phyloP scores from a whole-genome alignment of 2,888 invertebrate genomes.

The Pseudoips prasinana region DNA sequence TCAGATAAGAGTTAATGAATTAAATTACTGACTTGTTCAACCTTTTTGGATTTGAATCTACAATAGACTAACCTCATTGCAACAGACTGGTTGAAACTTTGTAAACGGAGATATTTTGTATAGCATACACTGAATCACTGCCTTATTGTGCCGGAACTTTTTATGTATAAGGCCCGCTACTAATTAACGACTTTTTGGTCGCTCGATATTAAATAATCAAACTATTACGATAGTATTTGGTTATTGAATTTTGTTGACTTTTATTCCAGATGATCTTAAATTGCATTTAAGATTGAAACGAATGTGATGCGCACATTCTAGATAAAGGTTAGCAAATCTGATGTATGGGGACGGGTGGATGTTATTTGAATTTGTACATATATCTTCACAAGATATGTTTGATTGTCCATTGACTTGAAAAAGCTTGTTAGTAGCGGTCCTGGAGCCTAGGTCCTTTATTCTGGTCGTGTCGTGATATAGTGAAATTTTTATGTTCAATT shows the following conservation, averaged over 20 bases:
- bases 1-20: constrained; percentile 75
- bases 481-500: constrained; percentile 65
- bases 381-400: constrained; percentile 17
- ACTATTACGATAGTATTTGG: constrained; percentile 28
- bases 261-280: constrained; percentile 31
- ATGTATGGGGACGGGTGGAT: constrained; percentile 18
- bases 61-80: constrained; percentile 77
- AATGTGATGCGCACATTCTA: constrained; percentile 28
- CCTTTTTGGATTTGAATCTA: constrained; percentile 81
- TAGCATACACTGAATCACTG: constrained; percentile 79
- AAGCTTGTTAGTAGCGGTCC: constrained; percentile 51
- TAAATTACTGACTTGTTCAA: constrained; percentile 73
- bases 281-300: constrained; percentile 31
- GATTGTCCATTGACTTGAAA: constrained; percentile 35
- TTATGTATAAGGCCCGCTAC: constrained; percentile 49
- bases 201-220: constrained; percentile 33
- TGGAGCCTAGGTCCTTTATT: constrained; percentile 46
- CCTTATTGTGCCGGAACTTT: constrained; percentile 78
- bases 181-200: constrained; percentile 43
- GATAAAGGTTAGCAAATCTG: constrained; percentile 34
- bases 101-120: constrained; percentile 78
- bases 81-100: constrained; percentile 79
- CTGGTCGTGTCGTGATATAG: constrained; percentile 48
- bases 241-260: constrained; percentile 36
- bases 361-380: constrained; percentile 30